Conservation (phyloP, 2,797 vertebrate genomes). For the Hipposideros larvatus region DNA sequence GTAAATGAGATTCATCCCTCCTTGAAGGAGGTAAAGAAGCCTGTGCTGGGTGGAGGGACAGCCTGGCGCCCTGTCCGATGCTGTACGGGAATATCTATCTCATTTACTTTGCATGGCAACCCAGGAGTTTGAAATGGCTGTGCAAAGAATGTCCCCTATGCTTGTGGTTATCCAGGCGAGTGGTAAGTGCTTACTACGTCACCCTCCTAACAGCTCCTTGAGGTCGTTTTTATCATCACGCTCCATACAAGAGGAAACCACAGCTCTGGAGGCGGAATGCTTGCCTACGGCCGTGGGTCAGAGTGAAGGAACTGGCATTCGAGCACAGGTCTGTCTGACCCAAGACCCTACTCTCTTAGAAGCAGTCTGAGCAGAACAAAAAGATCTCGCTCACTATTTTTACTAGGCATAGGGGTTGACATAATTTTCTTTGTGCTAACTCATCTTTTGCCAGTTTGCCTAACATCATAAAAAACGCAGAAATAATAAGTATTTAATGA, state of each 20-base stretch:
- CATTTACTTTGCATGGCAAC: accelerated
- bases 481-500: conserved; percentile 19
- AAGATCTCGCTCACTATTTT: background rate
- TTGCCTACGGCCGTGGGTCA: too few relatives aligned
- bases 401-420: background rate
- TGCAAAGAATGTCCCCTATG: accelerated
- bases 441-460: background rate
- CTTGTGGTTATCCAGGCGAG: accelerated
- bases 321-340: accelerated
- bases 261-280: background rate
- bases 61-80: accelerated
- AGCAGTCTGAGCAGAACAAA: background rate
- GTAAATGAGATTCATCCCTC: background rate
- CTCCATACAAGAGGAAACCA: background rate
- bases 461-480: background rate
- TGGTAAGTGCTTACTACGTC: background rate
- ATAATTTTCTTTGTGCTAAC: background rate
- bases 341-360: background rate
- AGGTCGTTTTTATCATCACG: background rate
- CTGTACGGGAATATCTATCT: accelerated
- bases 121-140: accelerated
- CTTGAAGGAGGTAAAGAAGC: background rate
- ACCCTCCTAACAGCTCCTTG: background rate
- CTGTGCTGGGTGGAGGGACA: background rate
- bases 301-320: background rate